Conservation (phyloP, 2,113 vertebrate genomes). For the Corapipo altera region DNA sequence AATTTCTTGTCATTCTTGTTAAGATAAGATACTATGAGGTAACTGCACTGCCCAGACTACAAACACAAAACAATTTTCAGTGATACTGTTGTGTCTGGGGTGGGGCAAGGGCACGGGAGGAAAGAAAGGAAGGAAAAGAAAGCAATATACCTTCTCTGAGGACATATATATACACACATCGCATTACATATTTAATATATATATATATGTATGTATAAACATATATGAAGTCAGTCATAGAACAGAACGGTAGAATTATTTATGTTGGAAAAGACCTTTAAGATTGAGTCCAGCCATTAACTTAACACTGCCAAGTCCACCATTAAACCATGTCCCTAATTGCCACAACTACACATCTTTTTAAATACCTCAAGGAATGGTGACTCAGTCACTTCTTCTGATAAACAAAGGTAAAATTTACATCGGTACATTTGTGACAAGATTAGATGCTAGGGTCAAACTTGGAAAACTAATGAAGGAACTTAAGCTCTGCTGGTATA, state of each 20-base stretch:
- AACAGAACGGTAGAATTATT: not conserved
- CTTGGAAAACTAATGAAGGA: not conserved
- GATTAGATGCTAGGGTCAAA: not conserved
- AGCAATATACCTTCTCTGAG: not conserved
- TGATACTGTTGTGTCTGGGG: not conserved
- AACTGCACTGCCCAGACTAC: not conserved
- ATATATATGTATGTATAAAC: not conserved
- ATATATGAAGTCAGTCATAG: not conserved
- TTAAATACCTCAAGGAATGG: not conserved
- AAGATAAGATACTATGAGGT: not conserved
- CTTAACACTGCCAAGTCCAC: not conserved
- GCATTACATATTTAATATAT: not conserved
- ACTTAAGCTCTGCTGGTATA: not conserved
- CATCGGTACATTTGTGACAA: not conserved
- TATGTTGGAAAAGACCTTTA: not conserved
- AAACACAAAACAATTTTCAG: not conserved
- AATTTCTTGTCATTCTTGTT: not conserved
- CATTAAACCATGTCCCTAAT: not conserved
- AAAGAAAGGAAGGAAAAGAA: not conserved
- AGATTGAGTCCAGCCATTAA: not conserved
- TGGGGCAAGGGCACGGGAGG: not conserved
- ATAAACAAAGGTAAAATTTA: not conserved
- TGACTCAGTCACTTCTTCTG: not conserved
- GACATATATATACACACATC: not conserved
- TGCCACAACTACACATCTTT: accelerated